phyloP scores from a whole-genome alignment of 1,140 invertebrate species.

The Cyclina sinensis region DNA sequence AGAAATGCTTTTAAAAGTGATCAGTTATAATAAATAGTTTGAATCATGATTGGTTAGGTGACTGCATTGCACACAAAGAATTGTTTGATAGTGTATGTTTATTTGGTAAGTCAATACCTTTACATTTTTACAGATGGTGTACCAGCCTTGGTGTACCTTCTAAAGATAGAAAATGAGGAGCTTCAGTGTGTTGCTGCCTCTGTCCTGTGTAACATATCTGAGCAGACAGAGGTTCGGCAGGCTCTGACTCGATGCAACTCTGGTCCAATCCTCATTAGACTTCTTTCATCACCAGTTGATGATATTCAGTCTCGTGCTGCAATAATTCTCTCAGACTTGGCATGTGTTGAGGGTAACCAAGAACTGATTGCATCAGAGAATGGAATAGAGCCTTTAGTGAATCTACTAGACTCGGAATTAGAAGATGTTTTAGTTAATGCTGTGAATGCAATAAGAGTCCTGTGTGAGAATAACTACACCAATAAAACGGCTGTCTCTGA shows the following conservation, averaged over 20 bases:
- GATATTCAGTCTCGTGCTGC: slow-evolving; percentile 85
- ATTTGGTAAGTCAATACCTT: too few relatives aligned
- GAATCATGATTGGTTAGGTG: too few relatives aligned
- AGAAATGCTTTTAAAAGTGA: too few relatives aligned
- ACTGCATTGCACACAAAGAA: too few relatives aligned
- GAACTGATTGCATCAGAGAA: slow-evolving; percentile 79
- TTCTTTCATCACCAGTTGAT: slow-evolving; percentile 82
- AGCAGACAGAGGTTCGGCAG: slow-evolving; percentile 79
- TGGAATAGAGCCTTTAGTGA: slow-evolving; percentile 82
- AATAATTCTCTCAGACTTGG: slow-evolving; percentile 85
- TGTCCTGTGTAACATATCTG: slow-evolving; percentile 86
- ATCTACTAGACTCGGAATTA: slow-evolving; percentile 83
- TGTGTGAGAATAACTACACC: slow-evolving; percentile 81
- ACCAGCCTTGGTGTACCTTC: slow-evolving; percentile 80
- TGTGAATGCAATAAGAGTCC: slow-evolving; percentile 85
- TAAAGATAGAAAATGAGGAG: slow-evolving; percentile 81
- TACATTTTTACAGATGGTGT: slow-evolving; percentile 82
- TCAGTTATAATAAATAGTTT: too few relatives aligned
- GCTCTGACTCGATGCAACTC: slow-evolving; percentile 79
- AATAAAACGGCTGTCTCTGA: slow-evolving; percentile 84
- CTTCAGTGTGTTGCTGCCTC: slow-evolving; percentile 84
- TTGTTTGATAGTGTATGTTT: too few relatives aligned
- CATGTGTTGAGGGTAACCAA: slow-evolving; percentile 83
- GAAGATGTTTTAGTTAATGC: slow-evolving; percentile 86
- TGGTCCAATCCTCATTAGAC: slow-evolving; percentile 81